These are phyloP conservation scores for Branchipolynoe longqiensis DNA, from an alignment of 2,888 invertebrate genomes.

Conservation along the genomic window DNA sequence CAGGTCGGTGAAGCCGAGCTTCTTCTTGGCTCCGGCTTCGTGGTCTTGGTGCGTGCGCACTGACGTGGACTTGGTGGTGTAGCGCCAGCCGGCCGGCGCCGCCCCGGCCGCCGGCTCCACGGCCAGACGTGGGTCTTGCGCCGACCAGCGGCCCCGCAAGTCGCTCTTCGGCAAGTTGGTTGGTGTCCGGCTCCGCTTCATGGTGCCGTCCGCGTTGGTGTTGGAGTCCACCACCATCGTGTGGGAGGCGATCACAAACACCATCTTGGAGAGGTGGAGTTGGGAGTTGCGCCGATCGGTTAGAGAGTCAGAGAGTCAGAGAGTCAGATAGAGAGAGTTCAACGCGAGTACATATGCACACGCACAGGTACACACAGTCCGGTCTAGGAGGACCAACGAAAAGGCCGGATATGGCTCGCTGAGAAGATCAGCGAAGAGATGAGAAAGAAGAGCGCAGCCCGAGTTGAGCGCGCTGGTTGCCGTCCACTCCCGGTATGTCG, in stretches of 20 bases:
- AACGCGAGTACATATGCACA: too few relatives aligned
- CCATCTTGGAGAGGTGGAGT: too few relatives aligned
- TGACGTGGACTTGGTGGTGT: conserved; percentile 25
- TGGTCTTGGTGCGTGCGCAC: conserved; percentile 38
- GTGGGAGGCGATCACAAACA: conserved; percentile 43
- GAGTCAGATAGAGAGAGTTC: too few relatives aligned
- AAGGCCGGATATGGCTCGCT: too few relatives aligned
- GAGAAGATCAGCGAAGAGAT: too few relatives aligned
- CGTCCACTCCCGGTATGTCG: too few relatives aligned
- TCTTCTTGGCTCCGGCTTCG: background rate
- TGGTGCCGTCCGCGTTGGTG: conserved; percentile 41
- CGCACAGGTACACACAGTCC: too few relatives aligned
- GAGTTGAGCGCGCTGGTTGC: too few relatives aligned
- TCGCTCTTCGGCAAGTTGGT: conserved; percentile 31
- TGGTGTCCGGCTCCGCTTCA: conserved; percentile 1
- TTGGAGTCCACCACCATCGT: conserved; percentile 49
- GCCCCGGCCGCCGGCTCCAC: background rate
- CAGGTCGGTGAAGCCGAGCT: background rate
- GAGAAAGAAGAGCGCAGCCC: too few relatives aligned
- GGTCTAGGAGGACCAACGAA: too few relatives aligned
- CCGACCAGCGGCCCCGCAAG: background rate
- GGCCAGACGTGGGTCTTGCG: conserved; percentile 26
- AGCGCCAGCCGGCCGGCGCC: background rate
- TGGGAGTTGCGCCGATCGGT: too few relatives aligned
- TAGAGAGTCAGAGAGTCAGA: background rate